phyloP scores from a whole-genome alignment of 2,797 vertebrate genomes.

The Myioborus melanocephalus region DNA sequence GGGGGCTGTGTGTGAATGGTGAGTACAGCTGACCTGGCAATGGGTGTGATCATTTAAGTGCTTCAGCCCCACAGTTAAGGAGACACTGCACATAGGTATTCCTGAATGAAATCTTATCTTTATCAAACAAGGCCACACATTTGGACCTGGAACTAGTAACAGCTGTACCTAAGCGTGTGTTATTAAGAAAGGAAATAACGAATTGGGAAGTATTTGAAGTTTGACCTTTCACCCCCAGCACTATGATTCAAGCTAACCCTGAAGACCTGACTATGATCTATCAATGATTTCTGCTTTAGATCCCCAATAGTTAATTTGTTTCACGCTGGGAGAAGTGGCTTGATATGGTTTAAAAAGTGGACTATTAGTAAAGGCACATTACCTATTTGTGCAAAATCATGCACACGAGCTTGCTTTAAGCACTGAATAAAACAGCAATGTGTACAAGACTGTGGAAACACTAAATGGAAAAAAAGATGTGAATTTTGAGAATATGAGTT shows the following conservation, averaged over 20 bases:
- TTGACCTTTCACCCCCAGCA: constrained; percentile 44
- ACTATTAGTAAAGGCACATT: not conserved
- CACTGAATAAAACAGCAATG: not conserved
- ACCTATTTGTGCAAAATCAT: not conserved
- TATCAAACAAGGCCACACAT: constrained; percentile 16
- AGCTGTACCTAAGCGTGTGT: constrained; percentile 8
- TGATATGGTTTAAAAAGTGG: constrained; percentile 1
- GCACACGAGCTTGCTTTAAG: not conserved
- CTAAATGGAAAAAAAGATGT: not conserved
- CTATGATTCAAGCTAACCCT: constrained; percentile 51
- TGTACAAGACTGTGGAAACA: not conserved
- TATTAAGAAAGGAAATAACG: constrained; percentile 47
- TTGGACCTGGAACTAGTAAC: constrained; percentile 27
- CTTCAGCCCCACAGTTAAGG: not conserved
- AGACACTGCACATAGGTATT: not conserved
- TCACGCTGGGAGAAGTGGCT: constrained; percentile 17
- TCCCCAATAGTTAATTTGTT: constrained; percentile 56
- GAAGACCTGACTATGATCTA: constrained; percentile 50
- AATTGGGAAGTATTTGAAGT: constrained; percentile 61
- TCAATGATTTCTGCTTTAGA: constrained; percentile 55
- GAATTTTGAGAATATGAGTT: not conserved
- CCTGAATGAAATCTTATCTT: not conserved
- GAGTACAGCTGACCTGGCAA: not conserved
- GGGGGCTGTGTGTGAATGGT: rapidly evolving
- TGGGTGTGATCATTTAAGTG: not conserved